phyloP scores from a whole-genome alignment of 2,113 vertebrate species.

The Sphaerodactylus townsendi region DNA sequence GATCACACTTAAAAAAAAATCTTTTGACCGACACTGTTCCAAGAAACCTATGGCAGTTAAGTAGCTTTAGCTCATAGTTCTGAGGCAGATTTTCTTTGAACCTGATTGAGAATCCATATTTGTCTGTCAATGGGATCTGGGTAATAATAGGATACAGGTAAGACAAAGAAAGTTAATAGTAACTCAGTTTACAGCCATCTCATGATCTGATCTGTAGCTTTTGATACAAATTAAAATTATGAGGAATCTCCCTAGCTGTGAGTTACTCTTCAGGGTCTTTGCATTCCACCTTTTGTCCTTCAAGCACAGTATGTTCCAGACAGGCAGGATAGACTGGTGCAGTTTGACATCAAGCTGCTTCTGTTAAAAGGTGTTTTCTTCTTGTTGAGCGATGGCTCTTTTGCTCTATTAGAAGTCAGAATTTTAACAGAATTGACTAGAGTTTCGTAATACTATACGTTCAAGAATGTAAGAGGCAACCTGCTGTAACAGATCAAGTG shows the following conservation, averaged over 20 bases:
- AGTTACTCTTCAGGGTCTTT: neutral
- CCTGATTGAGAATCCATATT: neutral
- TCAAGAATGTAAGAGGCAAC: neutral
- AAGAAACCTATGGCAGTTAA: neutral
- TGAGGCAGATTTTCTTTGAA: neutral
- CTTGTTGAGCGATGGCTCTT: neutral
- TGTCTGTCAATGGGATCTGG: neutral
- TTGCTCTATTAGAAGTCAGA: neutral
- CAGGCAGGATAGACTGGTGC: slow-evolving; percentile 5
- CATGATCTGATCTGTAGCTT: neutral
- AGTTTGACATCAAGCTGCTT: neutral
- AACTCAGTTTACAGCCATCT: neutral
- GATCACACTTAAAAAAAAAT: too few species aligned
- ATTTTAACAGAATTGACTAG: neutral
- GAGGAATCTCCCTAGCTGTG: neutral
- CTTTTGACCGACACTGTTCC: too few species aligned
- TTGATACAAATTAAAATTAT: neutral
- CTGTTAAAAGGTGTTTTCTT: neutral
- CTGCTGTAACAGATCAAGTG: neutral
- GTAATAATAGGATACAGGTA: neutral
- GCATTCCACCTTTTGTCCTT: slow-evolving; percentile 4
- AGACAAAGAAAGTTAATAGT: neutral
- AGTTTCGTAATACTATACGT: neutral
- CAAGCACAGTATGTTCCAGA: slow-evolving; percentile 19
- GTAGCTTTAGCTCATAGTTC: neutral